Base-by-base conservation (phyloP, 2,113 vertebrate genomes). In the Hiodon tergisus region DNA sequence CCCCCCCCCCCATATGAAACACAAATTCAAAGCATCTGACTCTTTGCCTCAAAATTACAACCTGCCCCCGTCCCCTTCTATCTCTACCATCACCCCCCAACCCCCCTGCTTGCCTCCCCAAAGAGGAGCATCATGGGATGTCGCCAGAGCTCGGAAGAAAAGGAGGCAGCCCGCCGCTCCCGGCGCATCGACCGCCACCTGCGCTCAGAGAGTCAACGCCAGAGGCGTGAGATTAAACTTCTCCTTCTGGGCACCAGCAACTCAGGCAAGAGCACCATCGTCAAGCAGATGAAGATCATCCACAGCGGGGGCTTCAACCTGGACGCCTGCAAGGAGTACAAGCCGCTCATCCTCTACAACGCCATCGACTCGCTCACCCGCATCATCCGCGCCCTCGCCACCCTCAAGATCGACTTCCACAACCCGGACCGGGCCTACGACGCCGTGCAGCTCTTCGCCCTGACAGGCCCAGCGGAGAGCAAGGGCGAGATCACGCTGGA, bases 281-380 rank as follows among this genome's bases (percentile, higher is more conserved):
- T 99, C 76, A 99, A 99, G 84, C 97, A 99, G 87, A 99, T 99
- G 97, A 99, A 99, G 86, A 99, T 99, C 80, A 98, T 98, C 79
- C 97, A 99, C 83, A 99, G 97, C 0, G 97, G 97, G 0, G 97
- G 97, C 76, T 98, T 98, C 84, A 99, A 99, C 84, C 86, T 99
- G 78, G 97, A 99, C 69, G 97, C 97, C 47, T 99, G 97, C 88
- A 96, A 95, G 87, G 97, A 99, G 86, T 99, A 98, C 89, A 95
- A 95, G 90, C 97, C 97, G 2, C 92, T 99, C 61, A 98, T 99
- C 78, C 91, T 99, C 83, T 98, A 99, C 86, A 99, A 99, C 1
- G 97, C 97, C 85, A 99, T 99, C 55, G 97, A 99, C 91, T 98
- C 97, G 0, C 95, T 98, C 80, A 98, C 97, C 0, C 96, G 97